phyloP scores from a whole-genome alignment of 37 sponge, comb jelly and placozoan species.

The Eunapius fragilis region DNA sequence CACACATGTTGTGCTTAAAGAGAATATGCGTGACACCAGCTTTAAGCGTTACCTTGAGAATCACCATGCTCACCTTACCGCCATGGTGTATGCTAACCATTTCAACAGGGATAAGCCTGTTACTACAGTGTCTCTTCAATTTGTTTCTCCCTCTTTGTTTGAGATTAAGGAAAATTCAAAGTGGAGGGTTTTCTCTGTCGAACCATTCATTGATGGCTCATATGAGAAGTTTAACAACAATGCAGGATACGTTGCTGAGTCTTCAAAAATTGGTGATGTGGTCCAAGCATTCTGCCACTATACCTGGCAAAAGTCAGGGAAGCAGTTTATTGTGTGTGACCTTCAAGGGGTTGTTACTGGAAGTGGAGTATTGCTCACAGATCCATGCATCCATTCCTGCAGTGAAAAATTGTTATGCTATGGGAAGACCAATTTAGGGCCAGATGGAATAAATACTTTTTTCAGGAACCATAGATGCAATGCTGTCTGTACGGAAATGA shows the following conservation, averaged over 20 bases:
- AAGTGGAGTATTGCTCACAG: constrained; percentile 6
- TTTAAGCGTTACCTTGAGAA: constrained; percentile 20
- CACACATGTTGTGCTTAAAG: constrained; percentile 21
- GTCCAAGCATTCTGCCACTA: constrained; percentile 52
- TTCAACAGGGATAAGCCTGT: constrained; percentile 21
- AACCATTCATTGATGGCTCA: constrained; percentile 3
- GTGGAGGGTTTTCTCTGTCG: background rate
- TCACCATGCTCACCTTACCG: constrained; percentile 4
- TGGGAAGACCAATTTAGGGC: constrained; percentile 14
- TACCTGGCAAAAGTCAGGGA: constrained; percentile 22
- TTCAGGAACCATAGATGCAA: constrained; percentile 29
- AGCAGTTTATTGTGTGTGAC: constrained; percentile 33
- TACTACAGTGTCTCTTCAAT: background rate
- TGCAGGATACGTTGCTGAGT: background rate
- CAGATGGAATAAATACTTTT: constrained; percentile 24
- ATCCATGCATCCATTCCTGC: constrained; percentile 42
- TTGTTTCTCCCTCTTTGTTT: background rate
- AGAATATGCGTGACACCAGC: background rate
- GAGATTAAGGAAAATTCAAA: background rate
- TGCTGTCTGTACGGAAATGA: constrained; percentile 23
- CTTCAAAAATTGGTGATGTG: background rate
- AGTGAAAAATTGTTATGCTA: background rate
- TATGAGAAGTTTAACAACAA: constrained; percentile 49
- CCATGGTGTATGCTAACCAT: constrained; percentile 9
- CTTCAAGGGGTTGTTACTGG: constrained; percentile 19